Percentiles rank a stretch among this genome's conserved stretches.
Conservation (phyloP, 2,888 invertebrate species). For the Xylota sylvarum region DNA sequence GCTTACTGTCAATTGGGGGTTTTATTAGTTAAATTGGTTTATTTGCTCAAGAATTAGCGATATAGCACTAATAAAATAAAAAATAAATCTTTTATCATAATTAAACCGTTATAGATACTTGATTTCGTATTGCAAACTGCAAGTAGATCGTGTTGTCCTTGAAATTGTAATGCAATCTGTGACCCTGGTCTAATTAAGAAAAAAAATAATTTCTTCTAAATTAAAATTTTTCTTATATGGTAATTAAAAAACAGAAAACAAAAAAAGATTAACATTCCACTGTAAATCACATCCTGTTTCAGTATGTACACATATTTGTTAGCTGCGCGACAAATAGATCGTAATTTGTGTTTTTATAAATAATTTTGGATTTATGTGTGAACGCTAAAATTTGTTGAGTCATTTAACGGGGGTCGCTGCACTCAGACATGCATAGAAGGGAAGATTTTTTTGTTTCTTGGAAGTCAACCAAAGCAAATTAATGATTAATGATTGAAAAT, state of each 20-base stretch:
- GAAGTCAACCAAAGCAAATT: neutral
- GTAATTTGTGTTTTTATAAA: slow-evolving; percentile 1
- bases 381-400: neutral
- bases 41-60: slow-evolving; percentile 32
- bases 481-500: slow-evolving; percentile 39
- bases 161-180: slow-evolving; percentile 24
- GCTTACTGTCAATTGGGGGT: slow-evolving; percentile 17
- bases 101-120: slow-evolving; percentile 8
- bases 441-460: neutral
- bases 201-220: neutral
- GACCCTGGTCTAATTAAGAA: slow-evolving; percentile 25
- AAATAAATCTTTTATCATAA: slow-evolving; percentile 9
- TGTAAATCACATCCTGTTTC: slow-evolving; percentile 21
- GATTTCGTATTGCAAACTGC: neutral
- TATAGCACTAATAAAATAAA: slow-evolving; percentile 16
- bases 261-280: slow-evolving; percentile 8
- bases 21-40: slow-evolving; percentile 38
- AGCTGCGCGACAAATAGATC: neutral
- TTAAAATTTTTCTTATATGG: slow-evolving; percentile 1
- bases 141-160: slow-evolving; percentile 26
- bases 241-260: neutral
- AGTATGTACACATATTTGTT: neutral
- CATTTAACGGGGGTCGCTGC: neutral
- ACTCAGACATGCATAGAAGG: neutral
- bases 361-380: neutral